Percentiles rank a stretch among this genome's conserved stretches.
Evolutionary conservation across 2,113 vertebrate genomes (phyloP).

Genomic region (Burhinus bistriatus): DNA sequence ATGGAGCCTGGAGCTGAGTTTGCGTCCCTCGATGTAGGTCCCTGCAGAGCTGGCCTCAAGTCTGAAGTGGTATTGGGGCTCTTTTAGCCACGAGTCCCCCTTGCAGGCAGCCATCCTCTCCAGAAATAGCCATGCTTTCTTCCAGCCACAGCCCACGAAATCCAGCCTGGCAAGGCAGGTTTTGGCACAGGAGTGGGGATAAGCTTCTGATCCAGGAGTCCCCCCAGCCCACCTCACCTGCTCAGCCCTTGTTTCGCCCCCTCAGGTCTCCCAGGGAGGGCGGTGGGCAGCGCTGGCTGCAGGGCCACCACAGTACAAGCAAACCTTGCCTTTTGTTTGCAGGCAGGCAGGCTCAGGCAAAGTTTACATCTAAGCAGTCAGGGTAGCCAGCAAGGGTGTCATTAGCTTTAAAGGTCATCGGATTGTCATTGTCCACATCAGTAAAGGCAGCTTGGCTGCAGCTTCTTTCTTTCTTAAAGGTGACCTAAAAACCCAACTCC

Average conservation of each 20-base stretch:
- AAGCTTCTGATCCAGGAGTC: background rate
- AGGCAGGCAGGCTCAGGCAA: background rate
- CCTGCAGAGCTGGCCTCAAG: background rate
- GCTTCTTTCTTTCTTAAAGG: slow-evolving; percentile 23
- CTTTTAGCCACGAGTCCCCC: background rate
- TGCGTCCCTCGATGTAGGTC: rapidly evolving
- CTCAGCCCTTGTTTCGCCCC: no score
- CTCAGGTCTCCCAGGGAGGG: background rate
- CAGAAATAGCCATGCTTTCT: background rate
- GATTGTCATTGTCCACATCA: slow-evolving; percentile 19
- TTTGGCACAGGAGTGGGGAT: background rate
- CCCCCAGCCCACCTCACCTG: background rate
- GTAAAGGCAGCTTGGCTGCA: background rate
- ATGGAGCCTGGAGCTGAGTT: background rate
- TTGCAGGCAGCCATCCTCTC: background rate
- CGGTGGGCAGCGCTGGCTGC: background rate
- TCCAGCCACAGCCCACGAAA: background rate
- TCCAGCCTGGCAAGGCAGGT: background rate
- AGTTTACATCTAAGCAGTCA: background rate
- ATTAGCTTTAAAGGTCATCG: slow-evolving; percentile 33
- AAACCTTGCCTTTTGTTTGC: background rate
- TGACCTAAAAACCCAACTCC: background rate
- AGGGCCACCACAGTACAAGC: background rate
- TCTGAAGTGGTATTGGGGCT: background rate
- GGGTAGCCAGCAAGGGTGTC: background rate